Conservation (phyloP, 2,797 vertebrate genomes). For the Tarsius wallacei region DNA sequence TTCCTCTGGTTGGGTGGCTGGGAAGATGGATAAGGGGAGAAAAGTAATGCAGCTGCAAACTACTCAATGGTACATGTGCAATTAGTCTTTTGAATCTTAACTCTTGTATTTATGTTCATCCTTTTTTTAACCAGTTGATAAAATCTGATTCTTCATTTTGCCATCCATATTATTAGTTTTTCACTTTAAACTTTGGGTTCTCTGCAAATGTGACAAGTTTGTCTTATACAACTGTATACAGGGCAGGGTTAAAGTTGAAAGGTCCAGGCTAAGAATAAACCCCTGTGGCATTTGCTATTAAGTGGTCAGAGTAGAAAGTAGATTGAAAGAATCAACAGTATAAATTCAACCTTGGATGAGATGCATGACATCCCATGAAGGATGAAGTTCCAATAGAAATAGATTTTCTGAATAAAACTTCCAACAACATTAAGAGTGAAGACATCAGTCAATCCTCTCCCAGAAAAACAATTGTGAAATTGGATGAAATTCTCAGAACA, state of each 20-base stretch:
- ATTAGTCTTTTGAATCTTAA: neutral
- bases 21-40: neutral
- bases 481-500: neutral
- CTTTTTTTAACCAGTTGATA: neutral
- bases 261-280: neutral
- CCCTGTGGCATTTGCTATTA: neutral
- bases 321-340: neutral
- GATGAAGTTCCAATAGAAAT: neutral
- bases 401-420: neutral
- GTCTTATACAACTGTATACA: neutral
- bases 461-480: neutral
- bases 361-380: neutral
- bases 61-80: neutral
- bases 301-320: neutral
- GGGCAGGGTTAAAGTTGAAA: neutral
- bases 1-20: neutral
- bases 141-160: neutral
- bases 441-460: neutral
- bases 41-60: neutral
- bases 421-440: neutral
- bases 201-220: neutral
- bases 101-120: neutral
- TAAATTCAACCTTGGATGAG: neutral
- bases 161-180: neutral
- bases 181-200: neutral